Conservation (phyloP, 2,113 vertebrate species). For the Crotalus horridus region DNA sequence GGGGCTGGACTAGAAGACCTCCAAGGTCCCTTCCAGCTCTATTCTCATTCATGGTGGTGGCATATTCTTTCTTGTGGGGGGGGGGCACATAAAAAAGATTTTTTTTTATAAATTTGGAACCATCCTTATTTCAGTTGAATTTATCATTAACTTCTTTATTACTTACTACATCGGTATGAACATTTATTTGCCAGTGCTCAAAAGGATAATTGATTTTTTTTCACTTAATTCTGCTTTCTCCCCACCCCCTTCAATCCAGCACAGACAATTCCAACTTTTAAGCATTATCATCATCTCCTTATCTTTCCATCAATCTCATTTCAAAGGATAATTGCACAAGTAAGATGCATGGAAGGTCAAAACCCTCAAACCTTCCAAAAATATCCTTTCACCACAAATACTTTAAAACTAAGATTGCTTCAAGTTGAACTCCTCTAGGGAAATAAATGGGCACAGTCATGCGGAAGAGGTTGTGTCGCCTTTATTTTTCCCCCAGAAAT, state of each 20-base stretch:
- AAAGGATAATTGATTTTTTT: background rate
- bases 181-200: background rate
- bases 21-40: no score
- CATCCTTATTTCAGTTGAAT: background rate
- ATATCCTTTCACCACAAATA: background rate
- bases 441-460: background rate
- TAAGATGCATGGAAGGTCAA: background rate
- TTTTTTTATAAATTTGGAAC: no score
- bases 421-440: background rate
- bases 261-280: background rate
- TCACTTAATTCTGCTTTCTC: background rate
- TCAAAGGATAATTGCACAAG: background rate
- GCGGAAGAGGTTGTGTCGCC: background rate
- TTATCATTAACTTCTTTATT: background rate
- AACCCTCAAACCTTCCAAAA: background rate
- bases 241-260: background rate
- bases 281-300: background rate
- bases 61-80: no score
- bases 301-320: background rate
- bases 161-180: background rate
- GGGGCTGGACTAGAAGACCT: no score
- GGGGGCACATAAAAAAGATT: no score
- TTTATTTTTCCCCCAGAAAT: background rate
- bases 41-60: no score
- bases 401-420: background rate